These are phyloP conservation scores for Drosophila rubida DNA, from an alignment of 2,888 invertebrate species.

Conservation along the genomic window DNA sequence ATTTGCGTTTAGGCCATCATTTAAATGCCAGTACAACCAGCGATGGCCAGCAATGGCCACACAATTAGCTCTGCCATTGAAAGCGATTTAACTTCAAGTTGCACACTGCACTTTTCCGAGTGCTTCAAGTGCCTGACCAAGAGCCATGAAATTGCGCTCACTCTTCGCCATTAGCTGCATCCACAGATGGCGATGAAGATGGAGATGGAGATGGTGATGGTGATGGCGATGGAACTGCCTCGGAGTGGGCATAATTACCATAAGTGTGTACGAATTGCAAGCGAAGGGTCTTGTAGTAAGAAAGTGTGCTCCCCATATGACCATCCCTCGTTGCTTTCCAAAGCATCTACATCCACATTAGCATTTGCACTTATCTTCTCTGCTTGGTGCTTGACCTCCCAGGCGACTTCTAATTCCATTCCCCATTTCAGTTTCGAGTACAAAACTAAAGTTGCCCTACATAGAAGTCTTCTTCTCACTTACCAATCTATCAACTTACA, in stretches of 20 bases:
- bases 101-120: neutral
- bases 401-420: too few relatives aligned
- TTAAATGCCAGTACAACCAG: slow-evolving; percentile 55
- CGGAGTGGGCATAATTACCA: slow-evolving; percentile 41
- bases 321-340: neutral
- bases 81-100: slow-evolving; percentile 24
- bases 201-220: too few relatives aligned
- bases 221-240: neutral
- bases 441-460: too few relatives aligned
- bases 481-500: too few relatives aligned
- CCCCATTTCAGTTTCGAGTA: too few relatives aligned
- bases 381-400: too few relatives aligned
- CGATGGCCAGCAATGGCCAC: slow-evolving; percentile 35
- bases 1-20: slow-evolving; percentile 65
- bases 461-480: too few relatives aligned
- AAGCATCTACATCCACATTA: neutral
- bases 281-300: neutral
- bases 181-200: neutral
- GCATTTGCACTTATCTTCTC: slow-evolving; percentile 9
- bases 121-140: slow-evolving; percentile 40
- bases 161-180: neutral
- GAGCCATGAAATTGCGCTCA: slow-evolving; percentile 45
- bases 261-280: slow-evolving; percentile 1
- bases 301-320: neutral
- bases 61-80: slow-evolving; percentile 56